These are phyloP conservation scores for Phania funesta DNA, from an alignment of 2,888 invertebrate species.

Conservation along the genomic window DNA sequence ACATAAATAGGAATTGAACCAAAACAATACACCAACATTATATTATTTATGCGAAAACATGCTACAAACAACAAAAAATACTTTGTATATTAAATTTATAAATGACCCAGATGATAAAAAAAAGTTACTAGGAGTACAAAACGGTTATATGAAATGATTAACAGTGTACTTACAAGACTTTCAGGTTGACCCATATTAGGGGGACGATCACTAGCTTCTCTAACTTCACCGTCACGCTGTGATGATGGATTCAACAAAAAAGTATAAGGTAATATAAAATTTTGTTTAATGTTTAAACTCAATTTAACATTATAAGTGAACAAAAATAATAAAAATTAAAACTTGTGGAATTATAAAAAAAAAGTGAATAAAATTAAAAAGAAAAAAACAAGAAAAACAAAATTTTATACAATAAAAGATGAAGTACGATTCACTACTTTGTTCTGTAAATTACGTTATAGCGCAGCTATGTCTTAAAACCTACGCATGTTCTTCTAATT, in stretches of 20 bases:
- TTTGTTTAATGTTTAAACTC: conserved; percentile 66
- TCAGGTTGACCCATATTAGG: conserved; percentile 74
- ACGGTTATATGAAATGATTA: conserved; percentile 36
- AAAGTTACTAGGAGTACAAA: neutral
- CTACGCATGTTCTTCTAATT: neutral
- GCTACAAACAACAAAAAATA: conserved; percentile 45
- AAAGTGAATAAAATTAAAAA: conserved; percentile 32
- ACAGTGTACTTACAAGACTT: conserved; percentile 75
- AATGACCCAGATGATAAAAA: neutral
- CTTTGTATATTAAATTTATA: conserved; percentile 8
- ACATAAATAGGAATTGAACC: neutral
- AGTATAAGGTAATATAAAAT: conserved; percentile 68
- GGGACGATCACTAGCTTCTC: conserved; percentile 76
- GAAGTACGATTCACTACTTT: conserved; percentile 14
- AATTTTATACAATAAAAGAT: conserved; percentile 55
- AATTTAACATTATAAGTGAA: conserved; percentile 66
- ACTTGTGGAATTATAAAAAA: conserved; percentile 62
- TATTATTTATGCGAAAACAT: conserved; percentile 39
- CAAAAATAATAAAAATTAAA: conserved; percentile 53
- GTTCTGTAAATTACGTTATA: neutral
- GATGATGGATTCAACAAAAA: conserved; percentile 65
- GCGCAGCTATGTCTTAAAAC: no score
- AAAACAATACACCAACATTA: conserved; percentile 50
- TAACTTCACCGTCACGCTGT: conserved; percentile 76
- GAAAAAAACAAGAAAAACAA: conserved; percentile 73